Conservation (phyloP, 2,888 invertebrate species). For the Erebia epiphron region DNA sequence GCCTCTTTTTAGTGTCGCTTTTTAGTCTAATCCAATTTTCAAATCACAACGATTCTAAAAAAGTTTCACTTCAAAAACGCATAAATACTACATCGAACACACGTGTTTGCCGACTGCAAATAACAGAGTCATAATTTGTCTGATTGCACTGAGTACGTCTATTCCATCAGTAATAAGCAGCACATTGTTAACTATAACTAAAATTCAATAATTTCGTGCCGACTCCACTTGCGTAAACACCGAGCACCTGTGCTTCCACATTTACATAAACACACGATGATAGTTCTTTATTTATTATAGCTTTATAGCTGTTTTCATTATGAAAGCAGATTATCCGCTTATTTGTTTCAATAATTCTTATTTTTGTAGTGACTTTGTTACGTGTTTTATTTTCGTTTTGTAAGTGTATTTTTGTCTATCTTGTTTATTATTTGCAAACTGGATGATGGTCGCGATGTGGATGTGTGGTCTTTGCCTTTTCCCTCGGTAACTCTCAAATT, state of each 20-base stretch:
- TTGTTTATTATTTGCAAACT: too few species aligned
- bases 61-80: too few species aligned
- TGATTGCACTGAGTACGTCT: background rate
- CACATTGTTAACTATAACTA: background rate
- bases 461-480: too few species aligned
- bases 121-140: background rate
- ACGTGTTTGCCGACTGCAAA: background rate
- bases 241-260: slow-evolving; percentile 7
- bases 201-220: slow-evolving; percentile 1
- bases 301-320: slow-evolving; percentile 1
- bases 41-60: too few species aligned
- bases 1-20: too few species aligned
- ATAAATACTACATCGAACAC: too few species aligned
- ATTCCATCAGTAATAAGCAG: slow-evolving; percentile 1
- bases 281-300: slow-evolving; percentile 10
- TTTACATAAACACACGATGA: slow-evolving; percentile 14
- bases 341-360: background rate
- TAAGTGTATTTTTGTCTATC: too few species aligned
- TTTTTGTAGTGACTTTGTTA: background rate
- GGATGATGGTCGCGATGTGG: too few species aligned
- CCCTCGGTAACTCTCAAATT: too few species aligned
- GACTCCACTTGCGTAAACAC: slow-evolving; percentile 9
- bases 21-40: too few species aligned
- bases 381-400: too few species aligned
- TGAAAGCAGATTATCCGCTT: background rate